Evolutionary conservation across 35 echinoderm and acorn worm species (phyloP), one percentile per base, ranked within the genome.

Genomic region (Strongylocentrotus purpuratus): DNA sequence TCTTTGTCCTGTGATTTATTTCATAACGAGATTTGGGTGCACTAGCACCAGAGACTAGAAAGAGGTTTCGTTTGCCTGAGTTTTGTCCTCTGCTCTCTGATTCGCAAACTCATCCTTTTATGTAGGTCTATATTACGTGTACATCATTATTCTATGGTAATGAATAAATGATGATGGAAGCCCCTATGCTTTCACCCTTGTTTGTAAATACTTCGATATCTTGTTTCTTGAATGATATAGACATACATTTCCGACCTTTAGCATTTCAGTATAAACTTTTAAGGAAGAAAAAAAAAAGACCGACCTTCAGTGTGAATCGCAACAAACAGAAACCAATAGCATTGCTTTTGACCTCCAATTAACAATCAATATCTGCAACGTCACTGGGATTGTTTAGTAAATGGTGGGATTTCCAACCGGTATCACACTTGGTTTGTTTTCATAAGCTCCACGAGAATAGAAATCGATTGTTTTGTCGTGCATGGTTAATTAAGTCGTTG

Each of bases 401-500:
- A 78, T 28, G 65, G 65, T 28, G 18, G 28, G 65, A 78, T 78
- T 78, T 78, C 65, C 65, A 35, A 18, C 20, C 87, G 87, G 87
- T 89, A 89, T 89, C 45, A 89, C 87, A 89, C 87, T 33, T 1
- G 32, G 33, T 33, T 89, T 45, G 87, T 46, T 89, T 89, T 46
- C 87, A 25, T 18, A 78, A 78, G 65, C 65, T 22, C n/a, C 7
- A n/a, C 18, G 65, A n/a, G 65, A 89, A 46, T 89, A 32, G 9
- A 89, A 35, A 89, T 89, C 87, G 45, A 89, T 89, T 46, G 32
- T 89, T 59, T 46, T 89, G 32, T 89, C 87, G 32, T 89, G 87
- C 87, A 17, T 89, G 33, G 87, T 89, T 89, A 89, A 89, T 89
- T 89, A 33, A 11, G 87, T 89, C 32, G 9, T 89, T 89, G 87